A percentile compares a stretch with the other conserved stretches of the same genome.
Evolutionary conservation across 2,797 vertebrate species (phyloP).

Genomic region (Poeciliopsis gracilis): DNA sequence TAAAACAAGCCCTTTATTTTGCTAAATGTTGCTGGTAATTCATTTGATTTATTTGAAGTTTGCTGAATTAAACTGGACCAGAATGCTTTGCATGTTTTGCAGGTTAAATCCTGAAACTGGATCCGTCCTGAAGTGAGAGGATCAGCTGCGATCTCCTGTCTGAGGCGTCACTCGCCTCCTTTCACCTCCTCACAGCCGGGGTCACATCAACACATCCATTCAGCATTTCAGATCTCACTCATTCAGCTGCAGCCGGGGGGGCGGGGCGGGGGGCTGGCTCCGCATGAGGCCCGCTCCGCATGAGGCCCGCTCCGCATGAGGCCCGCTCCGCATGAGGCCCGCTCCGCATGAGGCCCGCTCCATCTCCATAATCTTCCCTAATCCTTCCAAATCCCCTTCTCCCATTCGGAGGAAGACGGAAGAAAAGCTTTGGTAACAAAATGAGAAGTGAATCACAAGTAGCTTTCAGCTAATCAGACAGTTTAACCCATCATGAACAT

Average conservation of each 20-base stretch:
- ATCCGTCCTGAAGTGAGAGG: neutral
- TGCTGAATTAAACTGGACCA: too few species aligned
- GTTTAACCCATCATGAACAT: neutral
- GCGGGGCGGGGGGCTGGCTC: rapidly evolving
- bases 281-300: conserved; percentile 16
- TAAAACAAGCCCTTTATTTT: too few species aligned
- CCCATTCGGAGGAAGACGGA: neutral
- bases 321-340: conserved; percentile 1
- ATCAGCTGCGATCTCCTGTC: neutral
- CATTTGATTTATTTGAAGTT: too few species aligned
- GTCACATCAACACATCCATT: conserved; percentile 48
- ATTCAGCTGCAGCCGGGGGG: conserved; percentile 46
- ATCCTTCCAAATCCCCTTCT: conserved; percentile 49
- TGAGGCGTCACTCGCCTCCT: conserved; percentile 42
- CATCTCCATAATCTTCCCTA: conserved; percentile 51
- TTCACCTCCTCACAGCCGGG: conserved; percentile 37
- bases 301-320: neutral
- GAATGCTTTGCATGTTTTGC: too few species aligned
- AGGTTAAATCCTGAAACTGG: neutral
- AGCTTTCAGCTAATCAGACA: neutral
- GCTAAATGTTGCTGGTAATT: too few species aligned
- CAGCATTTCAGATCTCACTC: conserved; percentile 28
- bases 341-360: conserved; percentile 9
- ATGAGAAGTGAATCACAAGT: conserved; percentile 11
- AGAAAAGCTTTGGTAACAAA: conserved; percentile 5